Conservation (phyloP, 2,797 vertebrate species). For the Luscinia megarhynchos region DNA sequence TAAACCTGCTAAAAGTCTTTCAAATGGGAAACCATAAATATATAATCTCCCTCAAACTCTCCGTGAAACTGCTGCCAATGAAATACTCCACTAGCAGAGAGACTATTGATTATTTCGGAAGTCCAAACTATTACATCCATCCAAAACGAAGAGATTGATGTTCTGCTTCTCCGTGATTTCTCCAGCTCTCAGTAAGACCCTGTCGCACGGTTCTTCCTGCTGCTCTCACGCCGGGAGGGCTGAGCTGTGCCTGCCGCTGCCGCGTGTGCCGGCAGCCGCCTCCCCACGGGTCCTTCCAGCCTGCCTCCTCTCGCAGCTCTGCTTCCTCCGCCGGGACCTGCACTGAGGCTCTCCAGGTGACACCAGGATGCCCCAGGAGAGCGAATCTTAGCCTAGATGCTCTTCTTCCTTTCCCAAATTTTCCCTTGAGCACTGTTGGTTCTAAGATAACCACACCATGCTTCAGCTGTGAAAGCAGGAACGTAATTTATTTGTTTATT, state of each 20-base stretch:
- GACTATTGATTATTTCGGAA: neutral
- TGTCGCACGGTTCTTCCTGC: rapidly evolving
- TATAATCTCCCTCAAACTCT: conserved; percentile 23
- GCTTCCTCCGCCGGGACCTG: neutral
- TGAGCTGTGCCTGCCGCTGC: rapidly evolving
- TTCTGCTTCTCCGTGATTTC: neutral
- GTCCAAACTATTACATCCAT: neutral
- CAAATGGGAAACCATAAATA: conserved; percentile 60
- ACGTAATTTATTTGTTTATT: too few relatives aligned
- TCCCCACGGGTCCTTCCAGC: rapidly evolving
- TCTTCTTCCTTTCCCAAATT: neutral
- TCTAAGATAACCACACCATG: rapidly evolving
- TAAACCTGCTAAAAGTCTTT: conserved; percentile 66
- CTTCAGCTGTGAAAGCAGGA: neutral
- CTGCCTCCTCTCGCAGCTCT: neutral
- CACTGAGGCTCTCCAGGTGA: neutral
- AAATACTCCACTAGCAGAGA: neutral
- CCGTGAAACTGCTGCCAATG: neutral
- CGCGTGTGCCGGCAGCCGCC: rapidly evolving
- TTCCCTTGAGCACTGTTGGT: rapidly evolving
- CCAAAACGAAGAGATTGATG: neutral
- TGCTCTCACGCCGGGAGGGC: neutral
- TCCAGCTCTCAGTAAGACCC: neutral
- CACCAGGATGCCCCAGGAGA: neutral
- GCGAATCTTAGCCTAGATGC: rapidly evolving